phyloP scores from a whole-genome alignment of 2,113 vertebrate species.

The Labeo rohita region DNA sequence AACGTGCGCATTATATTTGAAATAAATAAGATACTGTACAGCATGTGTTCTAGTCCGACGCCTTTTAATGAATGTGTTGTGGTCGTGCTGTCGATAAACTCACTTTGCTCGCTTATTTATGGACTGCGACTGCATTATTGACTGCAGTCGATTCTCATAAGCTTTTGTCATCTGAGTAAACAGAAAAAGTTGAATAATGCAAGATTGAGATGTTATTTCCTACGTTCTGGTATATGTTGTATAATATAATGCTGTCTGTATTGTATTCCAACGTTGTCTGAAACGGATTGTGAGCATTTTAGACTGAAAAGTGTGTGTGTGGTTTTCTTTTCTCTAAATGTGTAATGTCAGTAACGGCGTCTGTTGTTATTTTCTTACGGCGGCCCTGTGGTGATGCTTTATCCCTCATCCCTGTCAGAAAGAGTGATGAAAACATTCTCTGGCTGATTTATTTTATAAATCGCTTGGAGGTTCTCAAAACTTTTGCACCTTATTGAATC shows the following conservation, averaged over 20 bases:
- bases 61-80: conserved; percentile 23
- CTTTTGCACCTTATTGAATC: conserved; percentile 5
- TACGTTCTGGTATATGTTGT: background rate
- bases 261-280: background rate
- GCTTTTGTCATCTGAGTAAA: background rate
- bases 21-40: conserved; percentile 17
- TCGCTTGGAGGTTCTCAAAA: conserved; percentile 18
- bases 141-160: conserved; percentile 15
- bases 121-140: background rate
- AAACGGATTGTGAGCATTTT: background rate
- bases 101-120: conserved; percentile 29
- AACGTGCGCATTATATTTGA: background rate
- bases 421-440: conserved; percentile 48
- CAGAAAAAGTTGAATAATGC: conserved; percentile 9
- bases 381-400: conserved; percentile 68
- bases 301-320: background rate
- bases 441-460: conserved; percentile 37
- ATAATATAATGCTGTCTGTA: background rate
- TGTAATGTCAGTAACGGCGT: conserved; percentile 46
- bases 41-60: background rate
- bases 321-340: conserved; percentile 1
- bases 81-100: conserved; percentile 16
- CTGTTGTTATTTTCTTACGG: conserved; percentile 67
- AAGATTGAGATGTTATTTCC: background rate
- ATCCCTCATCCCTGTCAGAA: conserved; percentile 61